Evolutionary conservation across 2,113 vertebrate species (phyloP), one percentile per base, ranked within the genome.

Genomic region (Coturnix japonica): DNA sequence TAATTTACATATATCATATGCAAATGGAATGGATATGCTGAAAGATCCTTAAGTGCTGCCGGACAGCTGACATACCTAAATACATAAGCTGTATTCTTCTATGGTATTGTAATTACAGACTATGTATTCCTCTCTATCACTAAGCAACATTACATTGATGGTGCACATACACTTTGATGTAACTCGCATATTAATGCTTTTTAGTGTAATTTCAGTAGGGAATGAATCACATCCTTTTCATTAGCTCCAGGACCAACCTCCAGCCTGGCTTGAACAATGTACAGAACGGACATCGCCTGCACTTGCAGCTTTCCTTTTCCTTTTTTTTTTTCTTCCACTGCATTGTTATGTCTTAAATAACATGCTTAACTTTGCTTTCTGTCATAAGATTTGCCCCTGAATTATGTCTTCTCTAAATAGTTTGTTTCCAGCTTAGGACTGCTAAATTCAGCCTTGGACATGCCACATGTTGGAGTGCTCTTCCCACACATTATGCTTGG

Each of bases 1-100:
- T 97, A 87, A 96, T 96, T 94, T 85, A 94, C 73, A 85, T 84
- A 89, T 30, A 85, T 86, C 28, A 0, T 79, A 94, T 95, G 90
- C 73, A 97, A 95, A 91, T 89, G 90, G 91, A 94, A 93, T 93
- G 69, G 87, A 96, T 92, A 93, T 87, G 81, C 88, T 95, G 94
- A 95, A 92, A 94, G 93, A 96, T 88, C 49, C 85, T 95, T 90
- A 65, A 90, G 69, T 92, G 72, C 74, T 96, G 92, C 95, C 95
- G 96, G 89, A 88, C 95, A 97, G 87, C 44, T 80, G 94, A 95
- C 89, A 94, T 95, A 83, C 88, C 91, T 96, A 88, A 95, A 90
- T 57, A 44, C 49, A 53, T 69, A 60, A 87, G 37, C 85, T 93
- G 66, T 95, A 94, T 77, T 94, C 93, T 90, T 95, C 30, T 11